Evolutionary conservation across 2,797 vertebrate species (phyloP).

Genomic region (Xerus rutilus): DNA sequence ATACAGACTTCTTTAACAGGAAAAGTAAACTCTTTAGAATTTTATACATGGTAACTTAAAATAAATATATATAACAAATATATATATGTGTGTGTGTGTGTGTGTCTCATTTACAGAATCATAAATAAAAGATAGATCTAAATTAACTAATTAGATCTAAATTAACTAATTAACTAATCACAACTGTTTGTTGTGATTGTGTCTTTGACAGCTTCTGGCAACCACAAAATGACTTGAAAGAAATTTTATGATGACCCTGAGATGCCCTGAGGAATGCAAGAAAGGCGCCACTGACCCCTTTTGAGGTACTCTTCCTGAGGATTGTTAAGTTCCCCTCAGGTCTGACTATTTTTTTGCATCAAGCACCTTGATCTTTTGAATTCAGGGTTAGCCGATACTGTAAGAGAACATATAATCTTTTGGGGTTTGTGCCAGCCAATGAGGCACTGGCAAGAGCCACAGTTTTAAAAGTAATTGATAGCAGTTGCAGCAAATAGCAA

Average conservation of each 20-base stretch:
- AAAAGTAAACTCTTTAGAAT: conserved; percentile 17
- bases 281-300: neutral
- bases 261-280: neutral
- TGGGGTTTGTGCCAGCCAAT: neutral
- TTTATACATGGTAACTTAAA: conserved; percentile 18
- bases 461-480: neutral
- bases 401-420: neutral
- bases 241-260: neutral
- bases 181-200: neutral
- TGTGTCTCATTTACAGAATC: neutral
- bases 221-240: neutral
- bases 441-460: neutral
- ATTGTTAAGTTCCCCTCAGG: neutral
- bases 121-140: neutral
- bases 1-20: neutral
- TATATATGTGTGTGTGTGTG: neutral
- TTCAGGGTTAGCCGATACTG: neutral
- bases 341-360: neutral
- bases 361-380: neutral
- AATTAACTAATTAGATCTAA: neutral
- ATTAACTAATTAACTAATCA: too few species aligned
- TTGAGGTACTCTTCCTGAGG: neutral
- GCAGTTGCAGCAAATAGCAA: neutral
- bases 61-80: neutral
- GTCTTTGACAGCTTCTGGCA: neutral